These are phyloP conservation scores for Sminthurides aquaticus DNA, from an alignment of 2,888 invertebrate species.

Conservation along the genomic window DNA sequence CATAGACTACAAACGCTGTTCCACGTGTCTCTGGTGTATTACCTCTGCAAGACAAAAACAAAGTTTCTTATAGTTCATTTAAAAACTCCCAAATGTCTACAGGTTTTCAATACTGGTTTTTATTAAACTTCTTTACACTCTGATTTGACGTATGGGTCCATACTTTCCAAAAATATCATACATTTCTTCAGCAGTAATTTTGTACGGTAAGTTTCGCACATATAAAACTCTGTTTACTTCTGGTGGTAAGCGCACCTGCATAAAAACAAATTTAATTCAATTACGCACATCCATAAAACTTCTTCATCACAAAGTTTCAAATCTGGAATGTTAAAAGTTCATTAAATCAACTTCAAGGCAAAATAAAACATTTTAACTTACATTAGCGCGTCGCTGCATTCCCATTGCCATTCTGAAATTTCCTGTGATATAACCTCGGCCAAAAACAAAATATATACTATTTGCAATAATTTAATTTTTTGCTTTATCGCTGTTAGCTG, in stretches of 20 bases:
- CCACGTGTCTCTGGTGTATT: constrained; percentile 97
- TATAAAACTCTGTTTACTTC: constrained; percentile 97
- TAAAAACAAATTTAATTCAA: constrained; percentile 34
- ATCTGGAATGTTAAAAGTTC: not conserved
- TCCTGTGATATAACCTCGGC: no score
- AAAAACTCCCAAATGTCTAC: constrained; percentile 4
- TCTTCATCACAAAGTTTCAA: not conserved
- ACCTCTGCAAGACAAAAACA: constrained; percentile 58
- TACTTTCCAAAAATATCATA: constrained; percentile 99
- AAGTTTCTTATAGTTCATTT: constrained; percentile 13
- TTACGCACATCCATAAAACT: not conserved
- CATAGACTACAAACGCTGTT: constrained; percentile 98
- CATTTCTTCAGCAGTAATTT: constrained; percentile 99
- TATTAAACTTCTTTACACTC: constrained; percentile 51
- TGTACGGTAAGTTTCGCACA: constrained; percentile 94
- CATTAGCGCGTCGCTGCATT: constrained; percentile 42
- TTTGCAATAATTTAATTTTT: no score
- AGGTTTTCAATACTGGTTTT: not conserved
- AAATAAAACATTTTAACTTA: no score
- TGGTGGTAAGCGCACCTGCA: constrained; percentile 92
- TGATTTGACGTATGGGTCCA: constrained; percentile 95
- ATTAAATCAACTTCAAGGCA: no score
- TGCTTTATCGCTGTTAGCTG: no score
- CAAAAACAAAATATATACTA: not conserved
- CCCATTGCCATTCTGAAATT: constrained; percentile 42